A percentile compares a stretch with the other conserved stretches of the same genome.
Conservation (phyloP, 2,797 vertebrate genomes). For the Dendrocincla tyrannina region DNA sequence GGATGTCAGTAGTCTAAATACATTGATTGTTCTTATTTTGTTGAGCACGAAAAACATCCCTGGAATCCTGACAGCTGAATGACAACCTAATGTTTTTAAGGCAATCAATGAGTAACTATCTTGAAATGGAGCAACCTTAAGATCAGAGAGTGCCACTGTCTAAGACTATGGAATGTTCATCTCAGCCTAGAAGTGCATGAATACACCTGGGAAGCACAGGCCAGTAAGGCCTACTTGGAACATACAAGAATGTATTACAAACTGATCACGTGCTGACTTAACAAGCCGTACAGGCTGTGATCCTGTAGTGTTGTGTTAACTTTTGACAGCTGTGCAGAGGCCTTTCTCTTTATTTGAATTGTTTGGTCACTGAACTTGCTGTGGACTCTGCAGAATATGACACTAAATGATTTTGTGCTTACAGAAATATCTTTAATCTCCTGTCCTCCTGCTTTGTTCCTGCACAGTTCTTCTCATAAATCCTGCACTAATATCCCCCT, state of each 20-base stretch:
- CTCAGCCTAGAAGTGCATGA: background rate
- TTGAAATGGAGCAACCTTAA: background rate
- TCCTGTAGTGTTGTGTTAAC: background rate
- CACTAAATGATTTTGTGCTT: background rate
- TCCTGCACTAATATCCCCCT: background rate
- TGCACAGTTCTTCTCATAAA: background rate
- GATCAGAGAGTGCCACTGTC: background rate
- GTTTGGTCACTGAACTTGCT: background rate
- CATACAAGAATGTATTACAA: background rate
- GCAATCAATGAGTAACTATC: background rate
- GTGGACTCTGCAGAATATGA: background rate
- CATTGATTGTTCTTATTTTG: background rate
- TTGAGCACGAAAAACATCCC: background rate
- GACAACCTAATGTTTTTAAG: background rate
- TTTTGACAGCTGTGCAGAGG: background rate
- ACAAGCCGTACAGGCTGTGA: background rate
- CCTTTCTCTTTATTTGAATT: background rate
- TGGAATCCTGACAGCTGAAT: background rate
- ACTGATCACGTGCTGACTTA: background rate
- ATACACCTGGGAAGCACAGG: background rate
- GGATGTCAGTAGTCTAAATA: background rate
- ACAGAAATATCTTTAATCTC: background rate
- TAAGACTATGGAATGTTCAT: accelerated
- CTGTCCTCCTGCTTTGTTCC: background rate
- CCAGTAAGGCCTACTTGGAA: background rate